Conservation (phyloP, 2,888 invertebrate species). For the Macrophya annulata region DNA sequence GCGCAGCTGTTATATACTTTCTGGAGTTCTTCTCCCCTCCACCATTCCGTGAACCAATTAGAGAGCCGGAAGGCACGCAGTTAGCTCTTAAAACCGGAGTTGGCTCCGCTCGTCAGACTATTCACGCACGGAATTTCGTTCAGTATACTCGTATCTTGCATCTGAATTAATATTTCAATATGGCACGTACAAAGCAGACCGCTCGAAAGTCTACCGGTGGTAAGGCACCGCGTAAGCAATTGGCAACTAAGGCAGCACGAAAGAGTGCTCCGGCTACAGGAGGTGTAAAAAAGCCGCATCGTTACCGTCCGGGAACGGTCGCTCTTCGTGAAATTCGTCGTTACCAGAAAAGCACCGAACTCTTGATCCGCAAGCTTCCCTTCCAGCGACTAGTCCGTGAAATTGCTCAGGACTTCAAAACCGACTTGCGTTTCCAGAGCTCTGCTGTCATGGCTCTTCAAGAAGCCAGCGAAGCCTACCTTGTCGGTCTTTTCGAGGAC, state of each 20-base stretch:
- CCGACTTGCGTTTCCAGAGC: slow-evolving; percentile 86
- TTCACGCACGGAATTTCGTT: slow-evolving; percentile 2
- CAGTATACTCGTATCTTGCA: neutral
- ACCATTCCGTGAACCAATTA: slow-evolving; percentile 1
- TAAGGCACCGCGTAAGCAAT: slow-evolving; percentile 87
- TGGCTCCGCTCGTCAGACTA: neutral
- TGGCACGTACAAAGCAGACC: slow-evolving; percentile 90
- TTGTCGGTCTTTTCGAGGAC: slow-evolving; percentile 88
- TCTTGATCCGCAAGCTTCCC: slow-evolving; percentile 87
- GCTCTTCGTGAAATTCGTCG: slow-evolving; percentile 87
- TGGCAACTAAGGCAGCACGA: slow-evolving; percentile 87
- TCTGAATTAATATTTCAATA: slow-evolving; percentile 68
- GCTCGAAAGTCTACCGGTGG: slow-evolving; percentile 88
- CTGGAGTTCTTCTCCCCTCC: slow-evolving; percentile 3
- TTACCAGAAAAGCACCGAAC: slow-evolving; percentile 88
- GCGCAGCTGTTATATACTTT: slow-evolving; percentile 2
- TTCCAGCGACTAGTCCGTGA: slow-evolving; percentile 89
- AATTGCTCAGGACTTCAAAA: slow-evolving; percentile 89
- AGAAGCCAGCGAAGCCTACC: slow-evolving; percentile 83
- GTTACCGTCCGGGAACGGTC: slow-evolving; percentile 86
- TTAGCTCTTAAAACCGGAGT: slow-evolving; percentile 22
- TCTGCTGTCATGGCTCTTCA: slow-evolving; percentile 88
- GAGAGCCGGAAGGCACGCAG: neutral
- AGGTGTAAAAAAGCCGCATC: slow-evolving; percentile 88
- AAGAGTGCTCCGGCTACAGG: slow-evolving; percentile 87